Evolutionary conservation across 2,797 vertebrate species (phyloP), one percentile per base, ranked within the genome.

Genomic region (Syngnathus acus): DNA sequence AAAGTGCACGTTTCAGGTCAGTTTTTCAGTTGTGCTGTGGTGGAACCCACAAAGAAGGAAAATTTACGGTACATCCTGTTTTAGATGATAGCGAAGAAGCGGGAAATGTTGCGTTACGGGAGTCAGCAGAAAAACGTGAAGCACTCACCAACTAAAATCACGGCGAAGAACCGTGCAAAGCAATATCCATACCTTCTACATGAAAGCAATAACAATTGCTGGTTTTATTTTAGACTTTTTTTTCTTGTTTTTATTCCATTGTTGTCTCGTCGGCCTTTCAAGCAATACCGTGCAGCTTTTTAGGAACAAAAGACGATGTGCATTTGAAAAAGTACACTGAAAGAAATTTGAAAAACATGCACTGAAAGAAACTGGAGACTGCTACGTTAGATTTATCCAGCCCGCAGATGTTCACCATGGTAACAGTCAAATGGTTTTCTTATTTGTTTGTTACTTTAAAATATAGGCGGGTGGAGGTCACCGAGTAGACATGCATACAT

Each of bases 401-500:
- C 26, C 55, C 14, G 17, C 55, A 57, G 55, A 57, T 57, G 55
- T 57, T 38, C 32, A 7, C 55, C 26, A 37, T 37, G 55, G 55
- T 17, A 17, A 37, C 55, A 38, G 55, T 57, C 26, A 8, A 13
- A 16, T 14, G 14, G 8, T 57, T 55, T 57, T 57, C 40, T 9
- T 16, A 13, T 21, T 42, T 42, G 19, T 43, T 26, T 14, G 60
- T 21, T 45, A 17, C 40, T 62, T 62, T 23, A 62, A 62, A 43
- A 62, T 42, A 21, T n/a, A 14, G 39, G n/a, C 13, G 60, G 60
- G n/a, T 45, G 42, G 60, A 26, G 60, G 60, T 62, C 60, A 45
- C 13, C 40, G n/a, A 43, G 42, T 26, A 11, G 58, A 75, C 72
- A 82, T 77, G 77, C 84, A 82, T 82, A 86, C 82, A 74, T 73